These are phyloP conservation scores for Nephrotoma guestfalica DNA, from an alignment of 2,888 invertebrate genomes.

Conservation along the genomic window DNA sequence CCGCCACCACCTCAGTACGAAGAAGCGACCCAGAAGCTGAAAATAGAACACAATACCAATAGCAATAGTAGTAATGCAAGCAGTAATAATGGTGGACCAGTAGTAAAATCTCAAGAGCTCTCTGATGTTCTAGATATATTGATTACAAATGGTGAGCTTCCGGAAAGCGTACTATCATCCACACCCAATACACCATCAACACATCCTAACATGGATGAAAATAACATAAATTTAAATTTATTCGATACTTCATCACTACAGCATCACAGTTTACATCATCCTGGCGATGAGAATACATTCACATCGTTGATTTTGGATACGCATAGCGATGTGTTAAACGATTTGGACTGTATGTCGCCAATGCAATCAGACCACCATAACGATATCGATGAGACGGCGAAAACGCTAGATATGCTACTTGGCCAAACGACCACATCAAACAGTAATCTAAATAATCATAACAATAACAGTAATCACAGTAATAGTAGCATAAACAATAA, in stretches of 20 bases:
- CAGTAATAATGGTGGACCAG: conserved; percentile 9
- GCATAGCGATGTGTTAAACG: background rate
- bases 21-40: conserved; percentile 47
- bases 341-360: conserved; percentile 27
- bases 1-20: conserved; percentile 53
- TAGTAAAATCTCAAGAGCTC: conserved; percentile 29
- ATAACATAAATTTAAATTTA: conserved; percentile 13
- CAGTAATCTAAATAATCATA: background rate
- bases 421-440: conserved; percentile 14
- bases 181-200: conserved; percentile 33
- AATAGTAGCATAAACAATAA: background rate
- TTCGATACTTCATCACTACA: conserved; percentile 12
- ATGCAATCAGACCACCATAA: conserved; percentile 23
- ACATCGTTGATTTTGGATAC: conserved; percentile 13
- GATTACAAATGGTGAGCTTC: conserved; percentile 83
- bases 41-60: conserved; percentile 16
- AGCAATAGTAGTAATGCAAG: conserved; percentile 11
- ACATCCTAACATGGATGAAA: background rate
- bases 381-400: conserved; percentile 25
- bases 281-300: conserved; percentile 6
- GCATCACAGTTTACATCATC: conserved; percentile 9
- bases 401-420: conserved; percentile 28
- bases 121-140: conserved; percentile 81
- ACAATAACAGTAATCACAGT: background rate
- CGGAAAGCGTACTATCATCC: conserved; percentile 59